phyloP scores from a whole-genome alignment of 2,113 vertebrate species.

The Arenaria interpres region DNA sequence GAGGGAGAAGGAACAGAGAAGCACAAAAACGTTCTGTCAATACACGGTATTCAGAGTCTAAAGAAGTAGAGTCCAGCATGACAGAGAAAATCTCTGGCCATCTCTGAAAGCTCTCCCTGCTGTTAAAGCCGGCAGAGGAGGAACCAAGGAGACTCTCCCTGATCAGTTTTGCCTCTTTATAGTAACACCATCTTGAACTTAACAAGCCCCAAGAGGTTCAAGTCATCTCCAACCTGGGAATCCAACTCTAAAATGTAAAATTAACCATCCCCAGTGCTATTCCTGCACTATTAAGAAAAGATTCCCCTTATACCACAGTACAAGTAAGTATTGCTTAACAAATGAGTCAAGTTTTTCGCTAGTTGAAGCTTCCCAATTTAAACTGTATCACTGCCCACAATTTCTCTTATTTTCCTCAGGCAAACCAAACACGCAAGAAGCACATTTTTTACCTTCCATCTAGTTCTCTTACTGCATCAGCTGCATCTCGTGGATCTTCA shows the following conservation, averaged over 20 bases:
- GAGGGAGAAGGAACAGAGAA: fast-evolving
- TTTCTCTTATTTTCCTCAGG: neutral
- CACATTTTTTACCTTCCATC: conserved; percentile 89
- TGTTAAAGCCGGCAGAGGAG: neutral
- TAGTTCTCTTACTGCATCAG: conserved; percentile 96
- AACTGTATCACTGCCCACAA: neutral
- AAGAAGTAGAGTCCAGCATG: neutral
- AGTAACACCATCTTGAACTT: neutral
- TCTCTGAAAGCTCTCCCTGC: neutral
- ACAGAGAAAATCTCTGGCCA: neutral
- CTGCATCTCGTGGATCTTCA: conserved; percentile 96
- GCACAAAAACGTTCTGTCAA: fast-evolving
- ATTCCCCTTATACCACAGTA: fast-evolving
- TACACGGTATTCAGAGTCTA: fast-evolving
- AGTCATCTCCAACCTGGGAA: neutral
- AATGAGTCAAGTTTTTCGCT: fast-evolving
- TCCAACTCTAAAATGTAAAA: neutral
- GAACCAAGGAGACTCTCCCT: neutral
- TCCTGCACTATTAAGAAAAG: no score
- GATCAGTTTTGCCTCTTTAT: neutral
- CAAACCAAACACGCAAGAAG: fast-evolving
- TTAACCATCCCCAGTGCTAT: neutral
- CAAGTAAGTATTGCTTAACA: fast-evolving
- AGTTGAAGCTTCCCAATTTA: neutral
- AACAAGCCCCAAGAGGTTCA: fast-evolving